A percentile compares a stretch with the other conserved stretches of the same genome.
phyloP scores from a whole-genome alignment of 2,797 vertebrate genomes.

The Danio aesculapii region DNA sequence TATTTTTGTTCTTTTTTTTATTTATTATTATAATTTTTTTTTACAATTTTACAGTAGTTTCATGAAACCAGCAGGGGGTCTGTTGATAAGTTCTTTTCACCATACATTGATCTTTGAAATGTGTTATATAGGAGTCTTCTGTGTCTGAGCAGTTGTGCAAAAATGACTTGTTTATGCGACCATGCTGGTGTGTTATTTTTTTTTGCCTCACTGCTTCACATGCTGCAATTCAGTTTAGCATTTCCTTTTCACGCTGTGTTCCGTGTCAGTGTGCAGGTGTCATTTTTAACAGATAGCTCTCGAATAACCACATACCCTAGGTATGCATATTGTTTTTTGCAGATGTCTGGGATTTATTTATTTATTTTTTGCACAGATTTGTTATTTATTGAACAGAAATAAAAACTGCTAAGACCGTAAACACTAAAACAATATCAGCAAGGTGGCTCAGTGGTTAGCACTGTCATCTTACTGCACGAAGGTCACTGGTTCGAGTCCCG shows the following conservation, averaged over 20 bases:
- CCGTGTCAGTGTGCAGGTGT: background rate
- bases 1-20: too few relatives aligned
- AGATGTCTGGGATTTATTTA: background rate
- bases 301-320: background rate
- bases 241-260: constrained; percentile 1
- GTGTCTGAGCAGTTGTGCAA: background rate
- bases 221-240: background rate
- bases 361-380: background rate
- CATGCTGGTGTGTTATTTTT: too few relatives aligned
- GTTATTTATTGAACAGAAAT: background rate
- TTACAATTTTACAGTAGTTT: background rate
- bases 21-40: background rate
- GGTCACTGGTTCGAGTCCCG: too few relatives aligned
- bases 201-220: background rate
- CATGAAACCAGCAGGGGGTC: background rate
- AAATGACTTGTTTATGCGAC: background rate
- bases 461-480: background rate
- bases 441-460: too few relatives aligned
- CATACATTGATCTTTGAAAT: background rate
- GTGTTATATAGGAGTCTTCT: background rate
- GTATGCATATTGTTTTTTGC: constrained; percentile 1
- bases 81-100: background rate
- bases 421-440: background rate
- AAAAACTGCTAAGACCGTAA: background rate
- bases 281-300: constrained; percentile 1